A percentile compares a stretch with the other conserved stretches of the same genome.
These are phyloP conservation scores for Anguilla japonica DNA, from an alignment of 2,113 vertebrate species.

Conservation along the genomic window DNA sequence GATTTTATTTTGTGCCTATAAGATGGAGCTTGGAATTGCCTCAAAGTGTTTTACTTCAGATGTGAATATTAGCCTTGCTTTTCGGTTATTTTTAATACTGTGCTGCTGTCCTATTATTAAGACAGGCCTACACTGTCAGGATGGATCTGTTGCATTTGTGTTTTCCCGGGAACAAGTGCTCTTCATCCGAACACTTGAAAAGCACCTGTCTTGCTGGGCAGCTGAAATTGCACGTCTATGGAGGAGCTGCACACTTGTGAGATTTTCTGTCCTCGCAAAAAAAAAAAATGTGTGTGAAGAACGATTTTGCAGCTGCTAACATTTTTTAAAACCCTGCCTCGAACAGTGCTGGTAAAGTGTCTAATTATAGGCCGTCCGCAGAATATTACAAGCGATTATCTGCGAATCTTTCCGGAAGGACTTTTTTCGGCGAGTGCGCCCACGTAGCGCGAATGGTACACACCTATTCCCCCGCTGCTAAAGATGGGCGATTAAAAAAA, in stretches of 20 bases:
- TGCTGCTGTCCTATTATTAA: neutral
- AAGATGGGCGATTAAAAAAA: neutral
- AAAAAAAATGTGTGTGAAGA: neutral
- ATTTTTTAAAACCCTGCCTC: neutral
- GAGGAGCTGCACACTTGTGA: neutral
- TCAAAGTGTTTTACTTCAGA: neutral
- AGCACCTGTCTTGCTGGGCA: neutral
- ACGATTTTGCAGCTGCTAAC: neutral
- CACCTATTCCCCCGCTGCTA: slow-evolving; percentile 1
- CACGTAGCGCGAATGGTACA: neutral
- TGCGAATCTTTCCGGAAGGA: neutral
- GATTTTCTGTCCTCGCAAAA: neutral
- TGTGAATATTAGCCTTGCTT: neutral
- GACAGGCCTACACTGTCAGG: neutral
- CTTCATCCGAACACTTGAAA: neutral
- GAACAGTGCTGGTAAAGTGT: neutral
- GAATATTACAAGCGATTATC: slow-evolving; percentile 18
- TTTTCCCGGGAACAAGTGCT: neutral
- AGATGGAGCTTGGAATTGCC: neutral
- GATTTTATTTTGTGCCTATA: neutral
- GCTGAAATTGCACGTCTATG: neutral
- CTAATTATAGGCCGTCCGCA: slow-evolving; percentile 3
- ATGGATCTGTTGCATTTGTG: neutral
- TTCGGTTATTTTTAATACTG: neutral
- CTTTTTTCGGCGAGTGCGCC: neutral